A percentile compares a stretch with the other conserved stretches of the same genome.
Conservation (phyloP, 2,888 invertebrate genomes). For the Eupithecia inturbata region DNA sequence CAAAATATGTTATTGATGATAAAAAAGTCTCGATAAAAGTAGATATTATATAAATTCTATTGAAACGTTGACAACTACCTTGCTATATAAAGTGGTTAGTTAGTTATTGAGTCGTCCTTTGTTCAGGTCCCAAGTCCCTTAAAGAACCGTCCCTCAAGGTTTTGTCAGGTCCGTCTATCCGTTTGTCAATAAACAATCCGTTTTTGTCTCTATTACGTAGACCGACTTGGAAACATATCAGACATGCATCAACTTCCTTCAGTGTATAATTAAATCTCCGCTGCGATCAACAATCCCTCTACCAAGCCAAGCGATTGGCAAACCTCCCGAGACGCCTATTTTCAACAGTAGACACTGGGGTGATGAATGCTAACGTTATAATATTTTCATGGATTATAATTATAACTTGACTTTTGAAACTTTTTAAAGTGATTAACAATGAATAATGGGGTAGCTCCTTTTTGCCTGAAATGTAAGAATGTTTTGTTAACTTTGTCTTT, state of each 20-base stretch:
- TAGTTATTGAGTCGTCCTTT: not conserved
- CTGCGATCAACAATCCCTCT: not conserved
- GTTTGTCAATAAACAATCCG: not conserved
- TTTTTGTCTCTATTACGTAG: not conserved
- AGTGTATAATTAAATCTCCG: not conserved
- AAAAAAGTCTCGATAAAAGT: slow-evolving; percentile 32
- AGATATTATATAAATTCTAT: not conserved
- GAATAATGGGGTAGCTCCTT: not conserved
- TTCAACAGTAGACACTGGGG: too few species aligned
- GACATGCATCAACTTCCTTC: not conserved
- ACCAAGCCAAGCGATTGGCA: not conserved
- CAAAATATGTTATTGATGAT: not conserved
- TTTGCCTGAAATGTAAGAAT: not conserved
- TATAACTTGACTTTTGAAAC: too few species aligned
- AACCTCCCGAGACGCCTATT: not conserved
- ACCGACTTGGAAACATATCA: not conserved
- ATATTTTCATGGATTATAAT: too few species aligned
- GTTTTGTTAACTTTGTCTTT: not conserved
- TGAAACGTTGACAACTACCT: not conserved
- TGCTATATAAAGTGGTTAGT: not conserved
- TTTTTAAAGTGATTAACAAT: not conserved
- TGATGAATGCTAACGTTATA: too few species aligned
- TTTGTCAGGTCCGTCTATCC: not conserved
- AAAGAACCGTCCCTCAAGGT: not conserved
- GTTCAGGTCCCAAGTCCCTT: not conserved